Base-by-base conservation (phyloP, 2,888 invertebrate genomes). In the Hoplodrina blanda region DNA sequence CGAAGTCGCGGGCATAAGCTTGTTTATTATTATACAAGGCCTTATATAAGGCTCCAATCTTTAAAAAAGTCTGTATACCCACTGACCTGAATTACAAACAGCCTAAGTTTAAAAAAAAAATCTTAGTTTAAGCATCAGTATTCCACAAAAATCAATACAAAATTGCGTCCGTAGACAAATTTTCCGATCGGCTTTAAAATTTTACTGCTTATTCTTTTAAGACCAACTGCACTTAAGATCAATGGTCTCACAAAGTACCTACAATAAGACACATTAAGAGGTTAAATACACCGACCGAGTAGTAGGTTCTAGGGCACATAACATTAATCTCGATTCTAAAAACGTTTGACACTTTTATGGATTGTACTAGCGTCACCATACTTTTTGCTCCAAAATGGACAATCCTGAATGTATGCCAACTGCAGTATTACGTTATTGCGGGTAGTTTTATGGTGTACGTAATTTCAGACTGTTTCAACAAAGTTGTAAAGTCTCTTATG, bases 251-350 rank as follows among this genome's bases (percentile, higher is more conserved):
- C 50, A 71, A 65, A 71, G n/a, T 37, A 53, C 52, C 4, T 25
- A 61, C 37, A 62, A 52, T 65, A 57, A 57, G 13, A 76, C 25
- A 44, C 41, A 53, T n/a, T 46, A 62, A 74, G 61, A 61, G 65
- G 37, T 56, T 60, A 49, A 69, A 44, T 4, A 56, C 59, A 69
- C 53, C n/a, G 4, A 59, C n/a, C 52, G 6, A 60, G 52, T 10
- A 55, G 44, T 52, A 65, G 41, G 11, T 46, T 11, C 57, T 68
- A 71, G 59, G 59, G 56, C 69, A 81, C 81, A 81, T 73, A 76
- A 41, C 66, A 81, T 81, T 80, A 73, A 71, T 81, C 80, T 76
- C 17, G 56, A 69, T 82, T 69, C 73, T 80, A 67, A 69, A 76
- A 69, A 76, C 69, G 53, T 73, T 76, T 67, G 64, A 73, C 67